Conservation (phyloP, 2,888 invertebrate species). For the Spicauda simplicius region DNA sequence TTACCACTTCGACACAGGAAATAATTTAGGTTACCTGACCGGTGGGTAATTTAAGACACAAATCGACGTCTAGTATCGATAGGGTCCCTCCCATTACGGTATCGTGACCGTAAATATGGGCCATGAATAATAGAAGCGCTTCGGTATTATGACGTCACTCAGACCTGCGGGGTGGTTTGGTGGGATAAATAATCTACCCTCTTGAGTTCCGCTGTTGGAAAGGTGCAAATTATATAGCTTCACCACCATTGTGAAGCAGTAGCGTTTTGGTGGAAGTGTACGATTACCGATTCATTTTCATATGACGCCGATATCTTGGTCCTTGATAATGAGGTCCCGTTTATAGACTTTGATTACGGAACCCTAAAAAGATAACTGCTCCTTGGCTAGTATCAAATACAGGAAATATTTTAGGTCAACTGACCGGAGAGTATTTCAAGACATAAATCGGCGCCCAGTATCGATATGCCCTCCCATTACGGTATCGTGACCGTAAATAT, state of each 20-base stretch:
- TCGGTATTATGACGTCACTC: constrained; percentile 66
- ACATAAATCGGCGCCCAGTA: constrained; percentile 55
- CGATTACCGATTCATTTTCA: too few relatives aligned
- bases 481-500: constrained; percentile 52
- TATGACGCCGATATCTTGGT: too few relatives aligned
- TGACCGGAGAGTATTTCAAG: constrained; percentile 35
- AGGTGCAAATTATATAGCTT: too few relatives aligned
- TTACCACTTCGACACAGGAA: too few relatives aligned
- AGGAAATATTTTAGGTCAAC: constrained; percentile 12
- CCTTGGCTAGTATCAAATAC: too few relatives aligned
- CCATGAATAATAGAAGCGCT: constrained; percentile 64
- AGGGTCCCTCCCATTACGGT: constrained; percentile 41
- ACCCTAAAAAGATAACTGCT: too few relatives aligned
- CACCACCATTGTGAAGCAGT: too few relatives aligned
- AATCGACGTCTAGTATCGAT: constrained; percentile 52
- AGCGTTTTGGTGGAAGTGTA: too few relatives aligned
- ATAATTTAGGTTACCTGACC: constrained; percentile 26
- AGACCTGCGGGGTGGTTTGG: background rate
- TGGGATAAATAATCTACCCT: too few relatives aligned
- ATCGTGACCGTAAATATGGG: constrained; percentile 52
- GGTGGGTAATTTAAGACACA: constrained; percentile 44
- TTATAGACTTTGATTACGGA: too few relatives aligned
- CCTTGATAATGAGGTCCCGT: too few relatives aligned
- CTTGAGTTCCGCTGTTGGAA: too few relatives aligned
- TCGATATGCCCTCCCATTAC: constrained; percentile 43